These are phyloP conservation scores for Sylvia atricapilla DNA, from an alignment of 2,113 vertebrate genomes.

Conservation along the genomic window DNA sequence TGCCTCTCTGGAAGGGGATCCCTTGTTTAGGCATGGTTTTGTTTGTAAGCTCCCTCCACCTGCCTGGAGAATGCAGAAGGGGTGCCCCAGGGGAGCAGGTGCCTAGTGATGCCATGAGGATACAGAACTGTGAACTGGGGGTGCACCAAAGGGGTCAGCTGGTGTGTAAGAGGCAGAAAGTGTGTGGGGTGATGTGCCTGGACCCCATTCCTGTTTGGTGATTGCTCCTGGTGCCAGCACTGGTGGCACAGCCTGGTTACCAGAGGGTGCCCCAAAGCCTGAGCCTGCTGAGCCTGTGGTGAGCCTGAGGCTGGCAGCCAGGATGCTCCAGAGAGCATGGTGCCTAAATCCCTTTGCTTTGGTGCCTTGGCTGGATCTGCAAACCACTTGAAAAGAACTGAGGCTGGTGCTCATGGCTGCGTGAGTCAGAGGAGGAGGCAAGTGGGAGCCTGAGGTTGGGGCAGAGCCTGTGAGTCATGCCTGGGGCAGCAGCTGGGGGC, in stretches of 20 bases:
- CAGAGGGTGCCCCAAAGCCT: neutral
- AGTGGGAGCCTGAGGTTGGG: neutral
- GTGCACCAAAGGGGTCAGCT: neutral
- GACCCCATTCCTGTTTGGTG: neutral
- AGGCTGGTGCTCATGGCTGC: neutral
- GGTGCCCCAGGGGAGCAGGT: fast-evolving
- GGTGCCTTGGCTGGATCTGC: neutral
- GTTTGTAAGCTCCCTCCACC: neutral
- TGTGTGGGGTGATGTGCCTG: neutral
- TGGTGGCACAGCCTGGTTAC: neutral
- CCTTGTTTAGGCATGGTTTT: neutral
- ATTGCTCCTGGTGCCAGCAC: neutral
- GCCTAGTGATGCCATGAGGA: neutral
- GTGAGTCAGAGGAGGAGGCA: neutral
- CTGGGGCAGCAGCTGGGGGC: neutral
- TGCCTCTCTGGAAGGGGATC: neutral
- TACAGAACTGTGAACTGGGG: neutral
- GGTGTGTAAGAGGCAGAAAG: neutral
- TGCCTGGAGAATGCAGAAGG: neutral
- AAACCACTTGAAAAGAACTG: neutral
- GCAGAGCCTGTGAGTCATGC: neutral
- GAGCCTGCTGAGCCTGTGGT: neutral
- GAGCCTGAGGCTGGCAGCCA: neutral
- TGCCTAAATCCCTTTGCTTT: neutral
- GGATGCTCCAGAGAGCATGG: neutral